Evolutionary conservation across 2,113 vertebrate genomes (phyloP).

Genomic region (Neotragus moschatus): DNA sequence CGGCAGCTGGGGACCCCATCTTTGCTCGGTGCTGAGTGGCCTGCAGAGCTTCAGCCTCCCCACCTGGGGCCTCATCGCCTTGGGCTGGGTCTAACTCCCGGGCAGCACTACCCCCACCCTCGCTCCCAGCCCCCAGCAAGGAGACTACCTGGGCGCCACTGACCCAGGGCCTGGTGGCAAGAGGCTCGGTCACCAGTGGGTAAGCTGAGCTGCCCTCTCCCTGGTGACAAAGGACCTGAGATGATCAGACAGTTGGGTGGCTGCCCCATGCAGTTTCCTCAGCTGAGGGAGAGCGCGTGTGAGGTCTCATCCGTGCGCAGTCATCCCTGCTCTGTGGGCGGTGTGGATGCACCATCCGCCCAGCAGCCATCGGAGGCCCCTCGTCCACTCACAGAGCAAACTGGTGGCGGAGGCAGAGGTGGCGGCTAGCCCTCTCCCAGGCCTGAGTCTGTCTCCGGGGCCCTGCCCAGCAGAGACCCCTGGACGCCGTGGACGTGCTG

Average conservation of each 20-base stretch:
- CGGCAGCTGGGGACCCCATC: not conserved
- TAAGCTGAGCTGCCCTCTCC: too few species aligned
- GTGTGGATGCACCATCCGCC: rapidly evolving
- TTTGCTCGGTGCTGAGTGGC: not conserved
- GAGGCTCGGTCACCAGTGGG: not conserved
- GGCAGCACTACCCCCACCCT: not conserved
- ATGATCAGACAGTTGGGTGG: too few species aligned
- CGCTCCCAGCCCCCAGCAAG: not conserved
- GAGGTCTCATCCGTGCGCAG: rapidly evolving
- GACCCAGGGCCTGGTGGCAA: not conserved
- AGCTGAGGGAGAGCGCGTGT: not conserved
- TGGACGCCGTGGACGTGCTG: rapidly evolving
- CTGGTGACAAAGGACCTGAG: not conserved
- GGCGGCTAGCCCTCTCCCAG: rapidly evolving
- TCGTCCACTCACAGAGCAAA: not conserved
- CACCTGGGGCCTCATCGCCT: too few species aligned
- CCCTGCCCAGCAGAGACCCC: not conserved
- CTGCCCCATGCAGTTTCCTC: not conserved
- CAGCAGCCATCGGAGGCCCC: not conserved
- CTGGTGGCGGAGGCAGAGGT: not conserved
- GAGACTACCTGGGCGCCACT: too few species aligned
- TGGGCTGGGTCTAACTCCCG: not conserved
- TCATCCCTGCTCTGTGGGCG: not conserved
- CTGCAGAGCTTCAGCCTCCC: not conserved
- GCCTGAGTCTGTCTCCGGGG: rapidly evolving